Percentiles rank a stretch among this genome's conserved stretches.
Conservation (phyloP, 2,888 invertebrate genomes). For the Drosophila longiperda region DNA sequence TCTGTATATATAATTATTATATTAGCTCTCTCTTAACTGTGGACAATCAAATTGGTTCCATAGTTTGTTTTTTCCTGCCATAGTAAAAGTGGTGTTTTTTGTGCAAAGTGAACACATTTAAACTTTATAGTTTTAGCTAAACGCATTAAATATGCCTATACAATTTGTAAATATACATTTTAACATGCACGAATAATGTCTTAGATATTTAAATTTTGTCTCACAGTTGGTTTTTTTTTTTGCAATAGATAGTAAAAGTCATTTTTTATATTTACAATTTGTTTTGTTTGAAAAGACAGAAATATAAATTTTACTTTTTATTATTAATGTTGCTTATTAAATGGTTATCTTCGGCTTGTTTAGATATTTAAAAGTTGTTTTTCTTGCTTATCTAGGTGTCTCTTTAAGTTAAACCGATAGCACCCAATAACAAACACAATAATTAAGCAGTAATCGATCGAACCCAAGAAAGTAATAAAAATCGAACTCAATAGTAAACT, state of each 20-base stretch:
- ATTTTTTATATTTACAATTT: too few relatives aligned
- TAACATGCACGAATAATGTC: background rate
- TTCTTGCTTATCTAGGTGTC: background rate
- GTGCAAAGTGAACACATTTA: background rate
- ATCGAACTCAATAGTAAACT: background rate
- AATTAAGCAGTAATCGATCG: background rate
- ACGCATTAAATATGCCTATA: background rate
- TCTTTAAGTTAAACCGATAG: background rate
- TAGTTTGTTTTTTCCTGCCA: background rate
- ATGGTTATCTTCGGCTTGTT: background rate
- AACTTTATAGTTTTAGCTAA: background rate
- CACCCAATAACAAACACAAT: background rate
- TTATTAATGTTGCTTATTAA: background rate
- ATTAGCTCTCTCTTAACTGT: background rate
- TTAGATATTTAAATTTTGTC: background rate
- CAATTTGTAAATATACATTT: background rate
- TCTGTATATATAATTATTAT: background rate
- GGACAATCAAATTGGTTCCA: conserved; percentile 1
- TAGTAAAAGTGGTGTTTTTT: background rate
- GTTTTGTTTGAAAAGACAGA: too few relatives aligned
- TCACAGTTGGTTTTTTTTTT: background rate
- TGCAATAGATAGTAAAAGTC: background rate
- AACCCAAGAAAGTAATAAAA: background rate
- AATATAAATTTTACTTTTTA: background rate
- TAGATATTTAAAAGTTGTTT: background rate